Evolutionary conservation across 2,888 invertebrate species (phyloP).

Genomic region (Sclerodermus sp.): DNA sequence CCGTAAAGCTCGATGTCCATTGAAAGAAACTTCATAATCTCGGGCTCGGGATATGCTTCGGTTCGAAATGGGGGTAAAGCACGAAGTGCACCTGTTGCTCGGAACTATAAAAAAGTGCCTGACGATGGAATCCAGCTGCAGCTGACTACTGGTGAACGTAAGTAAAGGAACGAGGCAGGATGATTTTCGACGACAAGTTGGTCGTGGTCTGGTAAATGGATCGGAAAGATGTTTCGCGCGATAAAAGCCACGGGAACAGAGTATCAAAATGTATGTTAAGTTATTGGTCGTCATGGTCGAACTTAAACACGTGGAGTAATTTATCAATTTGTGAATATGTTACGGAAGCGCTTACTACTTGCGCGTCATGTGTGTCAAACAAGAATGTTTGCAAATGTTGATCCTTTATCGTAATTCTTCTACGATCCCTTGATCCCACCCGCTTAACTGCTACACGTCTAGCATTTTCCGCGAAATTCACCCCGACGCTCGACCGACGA

Average conservation of each 20-base stretch:
- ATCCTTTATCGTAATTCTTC: slow-evolving; percentile 3
- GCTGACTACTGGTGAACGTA: slow-evolving; percentile 28
- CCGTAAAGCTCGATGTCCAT: no score
- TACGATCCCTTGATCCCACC: no score
- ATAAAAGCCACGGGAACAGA: slow-evolving; percentile 12
- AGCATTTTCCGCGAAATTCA: no score
- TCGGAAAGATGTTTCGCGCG: neutral
- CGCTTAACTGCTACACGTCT: no score
- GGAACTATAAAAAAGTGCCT: slow-evolving; percentile 2
- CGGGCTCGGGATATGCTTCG: neutral
- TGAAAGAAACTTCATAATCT: no score
- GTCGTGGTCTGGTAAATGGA: slow-evolving; percentile 12
- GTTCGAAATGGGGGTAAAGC: slow-evolving; percentile 9
- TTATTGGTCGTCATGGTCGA: slow-evolving; percentile 40
- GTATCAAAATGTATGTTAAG: slow-evolving; percentile 39
- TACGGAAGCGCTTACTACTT: slow-evolving; percentile 38
- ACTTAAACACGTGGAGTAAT: slow-evolving; percentile 42
- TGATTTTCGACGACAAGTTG: neutral
- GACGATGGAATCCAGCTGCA: slow-evolving; percentile 14
- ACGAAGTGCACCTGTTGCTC: slow-evolving; percentile 10
- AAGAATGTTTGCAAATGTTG: slow-evolving; percentile 23
- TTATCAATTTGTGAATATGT: slow-evolving; percentile 41
- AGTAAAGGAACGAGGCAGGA: slow-evolving; percentile 18
- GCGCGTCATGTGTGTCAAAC: slow-evolving; percentile 27
- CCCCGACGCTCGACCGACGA: no score